Percentiles rank a stretch among this genome's conserved stretches.
Evolutionary conservation across 2,113 vertebrate genomes (phyloP).

Genomic region (Neolamprologus devosi): DNA sequence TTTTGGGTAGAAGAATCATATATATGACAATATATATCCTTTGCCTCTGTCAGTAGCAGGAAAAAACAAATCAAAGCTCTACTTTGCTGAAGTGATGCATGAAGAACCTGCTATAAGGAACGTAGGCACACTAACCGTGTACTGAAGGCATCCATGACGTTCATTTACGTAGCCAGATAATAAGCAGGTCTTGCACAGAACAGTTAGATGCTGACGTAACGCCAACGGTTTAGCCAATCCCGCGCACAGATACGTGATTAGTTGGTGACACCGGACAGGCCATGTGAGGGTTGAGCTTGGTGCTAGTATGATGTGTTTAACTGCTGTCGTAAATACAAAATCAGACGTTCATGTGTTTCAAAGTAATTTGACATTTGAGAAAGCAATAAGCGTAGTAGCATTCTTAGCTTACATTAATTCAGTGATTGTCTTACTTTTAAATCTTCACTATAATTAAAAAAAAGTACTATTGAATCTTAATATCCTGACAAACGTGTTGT

Average conservation of each 20-base stretch:
- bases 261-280: not conserved
- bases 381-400: not conserved
- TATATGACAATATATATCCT: not conserved
- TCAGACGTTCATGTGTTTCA: not conserved
- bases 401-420: not conserved
- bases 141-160: slow-evolving; percentile 3
- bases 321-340: not conserved
- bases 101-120: not conserved
- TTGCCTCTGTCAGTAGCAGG: not conserved
- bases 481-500: not conserved
- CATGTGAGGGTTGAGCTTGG: slow-evolving; percentile 13
- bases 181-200: not conserved
- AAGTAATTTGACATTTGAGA: not conserved
- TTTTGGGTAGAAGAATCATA: not conserved
- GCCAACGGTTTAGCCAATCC: not conserved
- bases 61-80: not conserved
- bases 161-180: not conserved
- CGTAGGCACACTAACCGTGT: not conserved
- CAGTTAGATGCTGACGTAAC: not conserved
- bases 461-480: not conserved
- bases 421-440: not conserved
- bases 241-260: slow-evolving; percentile 25
- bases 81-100: not conserved
- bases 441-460: not conserved
- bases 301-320: not conserved